Evolutionary conservation across 2,888 invertebrate species (phyloP).

Genomic region (Autographa pulchrina): DNA sequence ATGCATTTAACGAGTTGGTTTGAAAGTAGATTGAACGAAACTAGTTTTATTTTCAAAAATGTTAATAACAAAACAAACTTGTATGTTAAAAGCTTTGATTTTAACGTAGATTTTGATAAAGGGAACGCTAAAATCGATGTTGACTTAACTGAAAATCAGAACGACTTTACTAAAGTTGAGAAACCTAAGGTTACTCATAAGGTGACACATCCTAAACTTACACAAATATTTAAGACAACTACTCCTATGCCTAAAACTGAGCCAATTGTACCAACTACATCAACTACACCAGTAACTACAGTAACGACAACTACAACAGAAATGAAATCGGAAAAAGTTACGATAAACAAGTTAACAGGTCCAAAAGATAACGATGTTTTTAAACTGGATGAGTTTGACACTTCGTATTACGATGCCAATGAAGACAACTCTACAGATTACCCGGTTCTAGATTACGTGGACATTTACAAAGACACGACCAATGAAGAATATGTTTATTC

Average conservation of each 20-base stretch:
- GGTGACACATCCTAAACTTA: not conserved
- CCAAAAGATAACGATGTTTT: conserved; percentile 66
- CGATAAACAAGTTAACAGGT: conserved; percentile 39
- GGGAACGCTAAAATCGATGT: conserved; percentile 51
- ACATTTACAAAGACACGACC: conserved; percentile 81
- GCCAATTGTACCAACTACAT: not conserved
- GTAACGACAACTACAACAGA: not conserved
- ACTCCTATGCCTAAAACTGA: not conserved
- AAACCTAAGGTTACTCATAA: not conserved
- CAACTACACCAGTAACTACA: not conserved
- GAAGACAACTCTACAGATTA: conserved; percentile 80
- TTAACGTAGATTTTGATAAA: conserved; percentile 57
- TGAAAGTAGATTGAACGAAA: conserved; percentile 64
- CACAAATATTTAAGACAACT: not conserved
- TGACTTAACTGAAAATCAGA: conserved; percentile 31
- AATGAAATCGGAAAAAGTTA: conserved; percentile 14
- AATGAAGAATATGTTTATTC: conserved; percentile 72
- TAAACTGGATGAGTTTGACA: conserved; percentile 53
- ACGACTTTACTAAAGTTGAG: conserved; percentile 3
- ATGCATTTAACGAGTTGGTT: conserved; percentile 67
- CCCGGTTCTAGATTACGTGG: conserved; percentile 78
- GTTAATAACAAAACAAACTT: conserved; percentile 70
- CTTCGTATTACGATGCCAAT: conserved; percentile 61
- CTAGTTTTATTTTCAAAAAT: conserved; percentile 55
- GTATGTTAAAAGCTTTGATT: conserved; percentile 70